Percentiles rank a stretch among this genome's conserved stretches.
Evolutionary conservation across 1,140 invertebrate genomes (phyloP).

Genomic region (Megathymus violae): DNA sequence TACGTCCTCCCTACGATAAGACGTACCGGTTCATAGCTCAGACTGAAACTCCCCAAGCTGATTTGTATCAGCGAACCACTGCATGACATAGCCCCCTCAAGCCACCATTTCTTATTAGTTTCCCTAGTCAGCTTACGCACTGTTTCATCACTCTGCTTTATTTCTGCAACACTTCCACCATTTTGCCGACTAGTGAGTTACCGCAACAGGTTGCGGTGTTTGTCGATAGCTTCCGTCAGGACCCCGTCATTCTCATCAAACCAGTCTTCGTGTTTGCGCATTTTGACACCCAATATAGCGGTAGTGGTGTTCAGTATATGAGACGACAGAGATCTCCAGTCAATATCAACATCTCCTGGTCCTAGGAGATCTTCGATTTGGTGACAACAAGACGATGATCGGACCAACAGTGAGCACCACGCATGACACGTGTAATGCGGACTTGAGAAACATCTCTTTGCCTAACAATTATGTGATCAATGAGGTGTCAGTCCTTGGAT

Average conservation of each 20-base stretch:
- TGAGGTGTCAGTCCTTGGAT: constrained; percentile 46
- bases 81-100: constrained; percentile 10
- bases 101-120: constrained; percentile 21
- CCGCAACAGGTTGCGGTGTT: constrained; percentile 31
- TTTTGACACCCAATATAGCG: constrained; percentile 24
- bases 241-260: constrained; percentile 42
- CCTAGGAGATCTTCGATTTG: constrained; percentile 27
- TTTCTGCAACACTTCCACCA: not conserved
- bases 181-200: not conserved
- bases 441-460: constrained; percentile 42
- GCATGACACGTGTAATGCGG: constrained; percentile 46
- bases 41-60: constrained; percentile 22
- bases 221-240: constrained; percentile 26
- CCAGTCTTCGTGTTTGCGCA: constrained; percentile 37
- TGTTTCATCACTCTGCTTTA: not conserved
- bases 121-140: not conserved
- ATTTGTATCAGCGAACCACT: constrained; percentile 15
- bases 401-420: constrained; percentile 45
- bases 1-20: too few relatives aligned
- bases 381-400: constrained; percentile 39
- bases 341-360: constrained; percentile 12
- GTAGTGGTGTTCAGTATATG: constrained; percentile 29
- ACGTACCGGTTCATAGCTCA: too few relatives aligned
- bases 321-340: constrained; percentile 28
- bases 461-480: constrained; percentile 44